A percentile compares a stretch with the other conserved stretches of the same genome.
phyloP scores from a whole-genome alignment of 35 echinoderm and acorn worm genomes.

The Hemicentrotus pulcherrimus region DNA sequence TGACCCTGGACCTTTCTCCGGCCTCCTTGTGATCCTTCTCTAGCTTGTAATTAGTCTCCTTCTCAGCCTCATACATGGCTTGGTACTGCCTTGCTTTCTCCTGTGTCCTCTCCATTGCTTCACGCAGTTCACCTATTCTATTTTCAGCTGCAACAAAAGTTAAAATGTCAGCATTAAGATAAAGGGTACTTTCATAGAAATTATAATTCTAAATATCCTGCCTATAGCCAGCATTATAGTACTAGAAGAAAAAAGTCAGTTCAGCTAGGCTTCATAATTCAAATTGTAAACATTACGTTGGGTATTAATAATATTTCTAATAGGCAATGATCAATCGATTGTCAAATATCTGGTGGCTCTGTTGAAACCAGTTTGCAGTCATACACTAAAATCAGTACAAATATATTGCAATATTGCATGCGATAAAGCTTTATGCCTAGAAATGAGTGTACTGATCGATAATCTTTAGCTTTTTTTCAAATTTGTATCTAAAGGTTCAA shows the following conservation, averaged over 20 bases:
- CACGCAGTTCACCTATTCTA: constrained; percentile 61
- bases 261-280: neutral
- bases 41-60: neutral
- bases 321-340: neutral
- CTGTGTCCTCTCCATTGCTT: constrained; percentile 66
- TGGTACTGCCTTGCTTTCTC: constrained; percentile 59
- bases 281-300: neutral
- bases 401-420: neutral
- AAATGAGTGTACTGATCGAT: neutral
- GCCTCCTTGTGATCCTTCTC: constrained; percentile 28
- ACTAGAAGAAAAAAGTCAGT: neutral
- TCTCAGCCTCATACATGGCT: constrained; percentile 63
- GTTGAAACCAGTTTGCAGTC: neutral
- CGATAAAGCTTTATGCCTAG: neutral
- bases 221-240: neutral
- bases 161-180: neutral
- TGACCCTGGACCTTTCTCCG: neutral
- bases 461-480: neutral
- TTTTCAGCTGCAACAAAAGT: constrained; percentile 67
- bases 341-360: neutral
- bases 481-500: neutral
- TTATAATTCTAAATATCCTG: no score
- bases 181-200: neutral
- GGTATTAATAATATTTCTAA: neutral
- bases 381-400: neutral